Conservation (phyloP, 2,797 vertebrate genomes). For the Silurus aristotelis region DNA sequence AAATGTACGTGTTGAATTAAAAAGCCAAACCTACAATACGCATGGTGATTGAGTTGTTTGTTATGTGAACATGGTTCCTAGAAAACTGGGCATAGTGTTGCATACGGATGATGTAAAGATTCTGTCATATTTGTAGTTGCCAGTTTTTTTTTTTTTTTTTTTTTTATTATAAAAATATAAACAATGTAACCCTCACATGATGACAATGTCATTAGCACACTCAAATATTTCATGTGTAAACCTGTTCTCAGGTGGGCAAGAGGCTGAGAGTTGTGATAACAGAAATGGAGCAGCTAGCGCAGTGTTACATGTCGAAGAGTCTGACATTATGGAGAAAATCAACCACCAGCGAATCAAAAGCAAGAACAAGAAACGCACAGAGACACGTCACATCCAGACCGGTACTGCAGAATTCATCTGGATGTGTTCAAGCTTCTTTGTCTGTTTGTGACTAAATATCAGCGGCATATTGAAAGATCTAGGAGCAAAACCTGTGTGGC, state of each 20-base stretch:
- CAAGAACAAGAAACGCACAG: slow-evolving; percentile 76
- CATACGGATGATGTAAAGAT: too few species aligned
- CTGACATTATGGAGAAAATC: slow-evolving; percentile 69
- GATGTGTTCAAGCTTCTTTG: background rate
- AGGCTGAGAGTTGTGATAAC: slow-evolving; percentile 79
- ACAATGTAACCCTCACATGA: too few species aligned
- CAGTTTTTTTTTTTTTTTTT: background rate
- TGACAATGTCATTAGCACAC: background rate
- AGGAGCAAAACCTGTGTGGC: background rate
- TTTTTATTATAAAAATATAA: too few species aligned
- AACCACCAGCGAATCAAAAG: slow-evolving; percentile 83
- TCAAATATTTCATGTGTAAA: background rate
- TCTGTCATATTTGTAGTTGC: background rate
- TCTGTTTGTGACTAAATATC: background rate
- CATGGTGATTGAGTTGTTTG: background rate
- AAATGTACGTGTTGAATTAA: background rate
- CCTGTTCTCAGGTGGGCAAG: slow-evolving; percentile 54
- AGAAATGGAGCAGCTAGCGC: slow-evolving; percentile 85
- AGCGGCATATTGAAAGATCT: background rate
- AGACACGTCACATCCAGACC: slow-evolving; percentile 86
- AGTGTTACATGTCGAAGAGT: slow-evolving; percentile 80
- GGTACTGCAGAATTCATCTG: slow-evolving; percentile 64
- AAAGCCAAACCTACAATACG: background rate
- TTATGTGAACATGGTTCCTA: background rate
- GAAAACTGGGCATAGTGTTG: too few species aligned